These are phyloP conservation scores for Idaea biselata DNA, from an alignment of 2,888 invertebrate genomes.

Conservation along the genomic window DNA sequence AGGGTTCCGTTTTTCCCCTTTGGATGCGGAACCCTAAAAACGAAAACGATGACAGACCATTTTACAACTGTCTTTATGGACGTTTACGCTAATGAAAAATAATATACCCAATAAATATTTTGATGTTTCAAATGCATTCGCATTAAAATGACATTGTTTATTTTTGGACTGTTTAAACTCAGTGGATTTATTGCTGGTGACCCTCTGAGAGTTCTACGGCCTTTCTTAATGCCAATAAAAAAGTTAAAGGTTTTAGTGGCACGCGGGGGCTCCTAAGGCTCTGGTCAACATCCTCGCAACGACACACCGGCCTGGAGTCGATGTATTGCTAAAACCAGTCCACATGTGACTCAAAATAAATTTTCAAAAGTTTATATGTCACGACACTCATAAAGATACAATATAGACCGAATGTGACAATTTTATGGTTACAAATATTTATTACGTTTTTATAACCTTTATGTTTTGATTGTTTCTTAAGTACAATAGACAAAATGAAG, in stretches of 20 bases:
- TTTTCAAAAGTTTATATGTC: conserved; percentile 13
- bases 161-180: conserved; percentile 2
- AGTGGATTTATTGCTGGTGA: conserved; percentile 2
- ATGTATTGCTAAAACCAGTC: conserved; percentile 19
- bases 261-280: conserved; percentile 7
- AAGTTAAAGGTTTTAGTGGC: conserved; percentile 2
- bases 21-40: neutral
- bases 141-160: conserved; percentile 1
- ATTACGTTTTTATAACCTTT: neutral
- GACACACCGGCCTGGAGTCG: conserved; percentile 1
- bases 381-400: conserved; percentile 19
- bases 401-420: conserved; percentile 11
- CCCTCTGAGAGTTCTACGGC: conserved; percentile 20
- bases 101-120: neutral
- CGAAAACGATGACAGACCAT: neutral
- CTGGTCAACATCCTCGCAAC: conserved; percentile 22
- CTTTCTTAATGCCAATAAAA: conserved; percentile 10
- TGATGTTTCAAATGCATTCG: conserved; percentile 1
- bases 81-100: neutral
- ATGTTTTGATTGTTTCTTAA: neutral
- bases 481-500: neutral
- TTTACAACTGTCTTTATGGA: neutral
- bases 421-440: conserved; percentile 8
- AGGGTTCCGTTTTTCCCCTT: no score
- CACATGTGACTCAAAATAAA: conserved; percentile 13